A percentile compares a stretch with the other conserved stretches of the same genome.
These are phyloP conservation scores for Heliconius congener DNA, from an alignment of 1,140 invertebrate genomes.

Conservation along the genomic window DNA sequence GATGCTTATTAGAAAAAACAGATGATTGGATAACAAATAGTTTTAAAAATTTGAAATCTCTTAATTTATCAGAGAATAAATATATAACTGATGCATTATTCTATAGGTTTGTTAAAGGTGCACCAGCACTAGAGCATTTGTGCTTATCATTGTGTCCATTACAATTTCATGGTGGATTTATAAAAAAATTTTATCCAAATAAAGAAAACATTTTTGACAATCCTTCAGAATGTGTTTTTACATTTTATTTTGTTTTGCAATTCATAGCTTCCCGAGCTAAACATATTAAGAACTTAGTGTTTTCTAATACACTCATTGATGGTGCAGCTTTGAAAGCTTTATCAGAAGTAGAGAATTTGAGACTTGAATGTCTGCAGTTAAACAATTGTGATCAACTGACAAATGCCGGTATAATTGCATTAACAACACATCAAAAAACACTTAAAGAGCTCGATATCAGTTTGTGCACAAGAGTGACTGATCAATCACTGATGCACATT, in stretches of 20 bases:
- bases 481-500: constrained; percentile 83
- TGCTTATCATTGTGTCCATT: constrained; percentile 85
- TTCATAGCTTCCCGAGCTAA: constrained; percentile 82
- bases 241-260: constrained; percentile 85
- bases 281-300: constrained; percentile 83
- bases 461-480: constrained; percentile 84
- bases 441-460: constrained; percentile 84
- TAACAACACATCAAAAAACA: constrained; percentile 82
- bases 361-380: constrained; percentile 82
- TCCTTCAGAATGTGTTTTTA: constrained; percentile 86
- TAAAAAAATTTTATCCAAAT: constrained; percentile 85
- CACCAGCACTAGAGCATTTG: constrained; percentile 83
- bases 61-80: constrained; percentile 85
- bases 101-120: constrained; percentile 84
- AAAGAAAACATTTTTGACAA: constrained; percentile 69
- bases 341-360: constrained; percentile 78
- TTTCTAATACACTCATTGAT: constrained; percentile 86
- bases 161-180: constrained; percentile 85
- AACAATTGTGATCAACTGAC: constrained; percentile 86
- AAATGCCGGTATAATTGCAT: constrained; percentile 81
- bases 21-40: constrained; percentile 78
- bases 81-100: constrained; percentile 88
- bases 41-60: constrained; percentile 81
- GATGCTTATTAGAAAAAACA: constrained; percentile 83
- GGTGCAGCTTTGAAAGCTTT: constrained; percentile 83